A percentile compares a stretch with the other conserved stretches of the same genome.
These are phyloP conservation scores for Chaetorhynchus papuensis DNA, from an alignment of 2,113 vertebrate genomes.

Conservation along the genomic window DNA sequence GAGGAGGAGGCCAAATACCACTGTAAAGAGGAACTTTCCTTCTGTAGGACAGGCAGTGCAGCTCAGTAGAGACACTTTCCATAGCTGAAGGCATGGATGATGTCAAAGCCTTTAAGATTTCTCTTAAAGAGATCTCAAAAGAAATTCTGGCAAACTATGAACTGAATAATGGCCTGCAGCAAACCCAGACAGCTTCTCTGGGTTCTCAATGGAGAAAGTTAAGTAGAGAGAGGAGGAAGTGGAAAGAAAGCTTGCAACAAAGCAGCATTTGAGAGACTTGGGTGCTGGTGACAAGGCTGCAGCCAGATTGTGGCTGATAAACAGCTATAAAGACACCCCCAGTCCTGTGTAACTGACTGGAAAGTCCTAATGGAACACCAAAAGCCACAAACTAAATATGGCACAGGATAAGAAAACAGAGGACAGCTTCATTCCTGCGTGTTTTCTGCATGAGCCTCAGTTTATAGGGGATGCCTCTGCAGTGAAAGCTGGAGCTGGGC, in stretches of 20 bases:
- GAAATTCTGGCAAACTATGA: neutral
- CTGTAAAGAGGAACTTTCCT: neutral
- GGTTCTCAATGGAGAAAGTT: neutral
- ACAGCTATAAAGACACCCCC: neutral
- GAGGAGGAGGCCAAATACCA: neutral
- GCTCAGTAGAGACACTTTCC: neutral
- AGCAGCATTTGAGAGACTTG: neutral
- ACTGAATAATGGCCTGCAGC: neutral
- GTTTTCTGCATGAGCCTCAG: neutral
- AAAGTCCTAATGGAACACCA: neutral
- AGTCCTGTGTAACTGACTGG: rapidly evolving
- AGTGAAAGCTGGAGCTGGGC: neutral
- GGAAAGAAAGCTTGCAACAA: neutral
- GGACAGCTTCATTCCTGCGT: neutral
- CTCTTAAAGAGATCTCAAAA: neutral
- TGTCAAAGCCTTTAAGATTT: neutral
- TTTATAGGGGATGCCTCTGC: neutral
- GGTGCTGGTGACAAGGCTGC: neutral
- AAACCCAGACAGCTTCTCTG: neutral
- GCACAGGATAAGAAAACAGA: rapidly evolving
- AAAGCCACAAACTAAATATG: neutral
- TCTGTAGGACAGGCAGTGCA: neutral
- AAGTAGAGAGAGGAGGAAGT: neutral
- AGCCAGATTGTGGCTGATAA: neutral
- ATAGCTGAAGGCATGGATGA: neutral